Conservation (phyloP, 2,888 invertebrate species). For the Leptopilina myrica region DNA sequence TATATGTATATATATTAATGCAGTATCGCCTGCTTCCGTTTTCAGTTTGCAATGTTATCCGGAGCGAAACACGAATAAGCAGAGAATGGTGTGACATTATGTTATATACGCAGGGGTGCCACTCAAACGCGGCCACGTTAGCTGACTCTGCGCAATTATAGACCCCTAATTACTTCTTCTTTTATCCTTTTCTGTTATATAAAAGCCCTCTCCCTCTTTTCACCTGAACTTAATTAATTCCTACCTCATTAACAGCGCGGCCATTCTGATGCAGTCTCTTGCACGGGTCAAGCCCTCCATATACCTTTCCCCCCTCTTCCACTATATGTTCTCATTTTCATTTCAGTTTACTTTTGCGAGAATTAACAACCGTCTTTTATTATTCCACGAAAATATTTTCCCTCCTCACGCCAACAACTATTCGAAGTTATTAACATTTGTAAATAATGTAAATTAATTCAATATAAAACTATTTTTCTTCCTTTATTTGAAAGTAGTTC, state of each 20-base stretch:
- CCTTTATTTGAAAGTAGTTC: not conserved
- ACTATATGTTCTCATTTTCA: not conserved
- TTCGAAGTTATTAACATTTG: too few species aligned
- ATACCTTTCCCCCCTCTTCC: not conserved
- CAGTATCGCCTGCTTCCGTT: conserved; percentile 8
- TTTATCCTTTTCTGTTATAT: conserved; percentile 44
- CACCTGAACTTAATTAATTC: conserved; percentile 73
- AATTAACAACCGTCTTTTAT: not conserved
- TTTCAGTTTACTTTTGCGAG: not conserved
- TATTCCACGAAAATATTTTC: conserved; percentile 1
- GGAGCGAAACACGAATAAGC: not conserved
- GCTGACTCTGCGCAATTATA: conserved; percentile 68
- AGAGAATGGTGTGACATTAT: conserved; percentile 58
- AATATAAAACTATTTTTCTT: not conserved
- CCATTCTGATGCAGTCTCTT: conserved; percentile 49
- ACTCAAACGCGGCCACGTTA: conserved; percentile 67
- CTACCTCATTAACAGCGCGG: conserved; percentile 71
- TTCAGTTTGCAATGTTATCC: not conserved
- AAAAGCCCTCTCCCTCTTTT: conserved; percentile 17
- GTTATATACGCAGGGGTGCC: conserved; percentile 61
- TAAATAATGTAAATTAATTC: too few species aligned
- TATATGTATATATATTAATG: not conserved
- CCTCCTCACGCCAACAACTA: not conserved
- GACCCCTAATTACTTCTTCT: conserved; percentile 63
- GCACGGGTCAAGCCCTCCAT: conserved; percentile 48